A percentile compares a stretch with the other conserved stretches of the same genome.
These are phyloP conservation scores for Musca vetustissima DNA, from an alignment of 1,140 invertebrate species.

Conservation along the genomic window DNA sequence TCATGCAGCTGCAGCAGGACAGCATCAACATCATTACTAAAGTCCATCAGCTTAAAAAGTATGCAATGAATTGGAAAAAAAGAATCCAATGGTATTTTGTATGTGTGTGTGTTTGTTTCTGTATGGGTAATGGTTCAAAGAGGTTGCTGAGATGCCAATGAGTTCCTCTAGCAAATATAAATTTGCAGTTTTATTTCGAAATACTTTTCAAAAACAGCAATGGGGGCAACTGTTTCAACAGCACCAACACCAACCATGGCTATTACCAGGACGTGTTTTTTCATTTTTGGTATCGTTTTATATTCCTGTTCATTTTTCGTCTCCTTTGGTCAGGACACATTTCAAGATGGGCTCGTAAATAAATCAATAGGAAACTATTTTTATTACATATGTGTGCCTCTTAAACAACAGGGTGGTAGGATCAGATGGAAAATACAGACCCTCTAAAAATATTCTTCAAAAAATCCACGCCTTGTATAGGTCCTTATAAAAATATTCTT, in stretches of 20 bases:
- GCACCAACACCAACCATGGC: too few relatives aligned
- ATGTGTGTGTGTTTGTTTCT: too few relatives aligned
- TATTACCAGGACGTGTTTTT: background rate
- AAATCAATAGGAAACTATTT: slow-evolving; percentile 51
- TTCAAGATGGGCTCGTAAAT: slow-evolving; percentile 43
- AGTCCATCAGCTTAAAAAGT: slow-evolving; percentile 19
- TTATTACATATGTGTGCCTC: slow-evolving; percentile 38
- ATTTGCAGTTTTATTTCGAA: slow-evolving; percentile 13
- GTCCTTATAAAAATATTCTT: too few relatives aligned
- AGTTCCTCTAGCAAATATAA: slow-evolving; percentile 16
- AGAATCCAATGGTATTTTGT: too few relatives aligned
- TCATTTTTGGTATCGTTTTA: background rate
- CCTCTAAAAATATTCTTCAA: too few relatives aligned
- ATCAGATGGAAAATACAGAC: too few relatives aligned
- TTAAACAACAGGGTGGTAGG: too few relatives aligned
- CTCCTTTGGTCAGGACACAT: slow-evolving; percentile 22
- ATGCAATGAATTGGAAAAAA: background rate
- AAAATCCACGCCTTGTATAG: too few relatives aligned
- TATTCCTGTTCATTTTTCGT: too few relatives aligned
- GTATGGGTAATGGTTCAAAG: too few relatives aligned
- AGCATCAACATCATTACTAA: background rate
- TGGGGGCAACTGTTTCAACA: too few relatives aligned
- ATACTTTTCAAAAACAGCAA: background rate
- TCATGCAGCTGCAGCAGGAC: too few relatives aligned
- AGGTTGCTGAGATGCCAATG: slow-evolving; percentile 2